Percentiles rank a stretch among this genome's conserved stretches.
These are phyloP conservation scores for Cacoxenus indagator DNA, from an alignment of 2,888 invertebrate genomes.

Conservation along the genomic window DNA sequence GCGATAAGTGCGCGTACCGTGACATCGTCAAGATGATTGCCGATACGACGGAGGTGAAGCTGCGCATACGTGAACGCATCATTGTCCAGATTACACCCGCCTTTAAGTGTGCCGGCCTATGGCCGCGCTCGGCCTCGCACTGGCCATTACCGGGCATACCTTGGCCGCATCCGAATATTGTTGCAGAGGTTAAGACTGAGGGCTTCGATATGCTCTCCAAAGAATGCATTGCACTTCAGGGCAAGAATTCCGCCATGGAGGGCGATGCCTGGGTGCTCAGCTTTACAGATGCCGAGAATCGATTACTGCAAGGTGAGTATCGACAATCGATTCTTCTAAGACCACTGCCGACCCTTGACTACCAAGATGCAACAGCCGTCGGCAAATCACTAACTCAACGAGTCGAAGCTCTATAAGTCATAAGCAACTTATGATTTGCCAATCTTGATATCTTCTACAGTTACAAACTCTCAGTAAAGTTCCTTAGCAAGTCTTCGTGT, in stretches of 20 bases:
- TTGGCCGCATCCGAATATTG: conserved; percentile 94
- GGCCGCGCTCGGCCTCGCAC: conserved; percentile 94
- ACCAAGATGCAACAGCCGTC: too few species aligned
- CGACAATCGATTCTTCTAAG: not conserved
- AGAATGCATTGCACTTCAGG: conserved; percentile 86
- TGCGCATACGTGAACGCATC: conserved; percentile 90
- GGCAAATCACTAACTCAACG: conserved; percentile 28
- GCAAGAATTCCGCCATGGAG: conserved; percentile 92
- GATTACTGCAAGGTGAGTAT: conserved; percentile 80
- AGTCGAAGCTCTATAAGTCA: not conserved
- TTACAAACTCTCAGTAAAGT: too few species aligned
- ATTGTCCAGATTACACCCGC: conserved; percentile 96
- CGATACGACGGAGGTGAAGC: conserved; percentile 93
- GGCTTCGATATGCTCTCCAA: conserved; percentile 95
- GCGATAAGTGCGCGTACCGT: conserved; percentile 93
- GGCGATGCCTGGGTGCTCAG: conserved; percentile 97
- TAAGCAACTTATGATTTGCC: not conserved
- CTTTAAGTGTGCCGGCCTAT: conserved; percentile 93
- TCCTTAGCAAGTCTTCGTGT: too few species aligned
- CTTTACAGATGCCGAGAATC: conserved; percentile 92
- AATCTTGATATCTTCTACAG: conserved; percentile 4
- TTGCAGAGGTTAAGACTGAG: conserved; percentile 94
- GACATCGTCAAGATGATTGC: conserved; percentile 96
- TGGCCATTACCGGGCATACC: conserved; percentile 94
- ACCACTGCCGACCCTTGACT: not conserved